Evolutionary conservation across 2,888 invertebrate species (phyloP), one percentile per base, ranked within the genome.

Genomic region (Epirrita christyi): DNA sequence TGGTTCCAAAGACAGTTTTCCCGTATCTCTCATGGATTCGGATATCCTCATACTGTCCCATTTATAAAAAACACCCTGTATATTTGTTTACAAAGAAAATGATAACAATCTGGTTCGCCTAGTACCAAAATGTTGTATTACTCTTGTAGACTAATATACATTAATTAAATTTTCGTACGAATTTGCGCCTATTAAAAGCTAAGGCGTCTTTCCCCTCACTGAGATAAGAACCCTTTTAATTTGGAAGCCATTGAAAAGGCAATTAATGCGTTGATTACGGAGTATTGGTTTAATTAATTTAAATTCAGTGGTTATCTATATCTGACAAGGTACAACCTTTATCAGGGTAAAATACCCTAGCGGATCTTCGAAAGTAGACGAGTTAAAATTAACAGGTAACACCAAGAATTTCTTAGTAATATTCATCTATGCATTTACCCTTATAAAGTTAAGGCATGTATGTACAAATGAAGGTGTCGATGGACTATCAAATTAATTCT

Each of bases 211-310:
- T 47, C 55, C 59, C 55, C 51, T 55, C 54, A 43, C 38, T 51
- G 29, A 54, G 59, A 59, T 52, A 55, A 52, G 41, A 55, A 49
- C 51, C 40, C 49, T 55, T 55, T 56, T 48, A 60, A 60, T 56
- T 55, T 49, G 45, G 44, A 60, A 56, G 55, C 43, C 58, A 13
- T 54, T 43, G 29, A 28, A 53, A 50, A 54, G 45, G 45, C 49
- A 52, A 55, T 61, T 56, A 50, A 43, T 44, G 34, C 53, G 38
- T 64, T 55, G 44, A 66, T 58, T 58, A 50, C 48, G 41, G 40
- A 42, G 61, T 53, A 57, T 62, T 56, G 49, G 58, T 55, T 59
- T 52, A 57, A 65, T 62, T 55, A 59, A 59, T 38, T 54, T 48
- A 48, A 34, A 52, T 48, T 55, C 37, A 54, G 50, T 41, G 56